A percentile compares a stretch with the other conserved stretches of the same genome.
Evolutionary conservation across 2,113 vertebrate species (phyloP).

Genomic region (Echinops telfairi): DNA sequence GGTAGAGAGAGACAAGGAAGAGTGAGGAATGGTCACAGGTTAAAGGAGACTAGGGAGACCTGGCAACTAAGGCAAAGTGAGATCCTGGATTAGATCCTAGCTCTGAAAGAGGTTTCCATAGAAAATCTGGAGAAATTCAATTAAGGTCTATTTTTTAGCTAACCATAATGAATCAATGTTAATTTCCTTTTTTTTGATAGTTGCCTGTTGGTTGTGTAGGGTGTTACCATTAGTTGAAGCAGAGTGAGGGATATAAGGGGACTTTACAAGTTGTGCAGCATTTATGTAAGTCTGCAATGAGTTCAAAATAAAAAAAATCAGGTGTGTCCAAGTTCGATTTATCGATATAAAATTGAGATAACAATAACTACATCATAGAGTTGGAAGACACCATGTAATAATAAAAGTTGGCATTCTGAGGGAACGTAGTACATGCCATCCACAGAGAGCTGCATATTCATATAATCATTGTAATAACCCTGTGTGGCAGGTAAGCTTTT

Average conservation of each 20-base stretch:
- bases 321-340: neutral
- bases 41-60: neutral
- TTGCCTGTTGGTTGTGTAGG: neutral
- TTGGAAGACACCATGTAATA: slow-evolving; percentile 11
- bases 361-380: neutral
- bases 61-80: too few relatives aligned
- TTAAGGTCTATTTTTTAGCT: neutral
- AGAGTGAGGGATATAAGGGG: neutral
- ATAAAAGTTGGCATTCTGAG: neutral
- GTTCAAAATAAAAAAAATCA: slow-evolving; percentile 9
- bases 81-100: neutral
- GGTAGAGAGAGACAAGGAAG: neutral
- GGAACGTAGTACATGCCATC: too few relatives aligned
- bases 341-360: neutral
- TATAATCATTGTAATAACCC: neutral
- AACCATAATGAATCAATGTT: neutral
- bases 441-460: neutral
- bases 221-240: neutral
- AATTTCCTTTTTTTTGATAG: neutral
- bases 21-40: neutral
- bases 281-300: slow-evolving; percentile 1
- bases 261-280: neutral
- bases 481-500: too few relatives aligned
- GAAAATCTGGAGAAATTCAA: neutral
- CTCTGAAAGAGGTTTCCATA: neutral